phyloP scores from a whole-genome alignment of 2,888 invertebrate genomes.

The Diachrysia chrysitis region DNA sequence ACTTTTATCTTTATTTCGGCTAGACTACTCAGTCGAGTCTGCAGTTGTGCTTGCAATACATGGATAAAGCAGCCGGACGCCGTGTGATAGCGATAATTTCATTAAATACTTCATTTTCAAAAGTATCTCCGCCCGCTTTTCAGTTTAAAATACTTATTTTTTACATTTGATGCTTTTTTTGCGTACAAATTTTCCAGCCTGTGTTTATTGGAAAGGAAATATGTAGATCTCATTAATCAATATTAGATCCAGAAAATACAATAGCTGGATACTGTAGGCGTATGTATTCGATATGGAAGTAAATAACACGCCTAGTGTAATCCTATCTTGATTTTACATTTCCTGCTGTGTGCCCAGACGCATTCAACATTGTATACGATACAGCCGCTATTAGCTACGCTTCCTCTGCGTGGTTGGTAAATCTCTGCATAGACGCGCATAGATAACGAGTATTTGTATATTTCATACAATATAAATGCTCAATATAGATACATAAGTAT shows the following conservation, averaged over 20 bases:
- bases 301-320: slow-evolving; percentile 29
- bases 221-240: neutral
- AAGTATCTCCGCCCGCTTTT: no score
- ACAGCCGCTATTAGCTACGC: neutral
- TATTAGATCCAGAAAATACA: neutral
- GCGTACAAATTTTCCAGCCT: no score
- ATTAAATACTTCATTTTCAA: no score
- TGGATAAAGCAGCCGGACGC: no score
- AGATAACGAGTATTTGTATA: neutral
- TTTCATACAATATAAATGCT: neutral
- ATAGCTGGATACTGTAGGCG: neutral
- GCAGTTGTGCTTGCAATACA: no score
- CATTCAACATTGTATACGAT: slow-evolving; percentile 11
- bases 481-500: neutral
- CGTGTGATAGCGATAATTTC: no score
- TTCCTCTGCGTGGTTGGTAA: neutral
- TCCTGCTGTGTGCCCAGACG: slow-evolving; percentile 13
- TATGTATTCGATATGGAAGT: slow-evolving; percentile 8
- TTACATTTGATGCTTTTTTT: no score
- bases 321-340: slow-evolving; percentile 29
- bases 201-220: neutral
- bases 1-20: no score
- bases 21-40: no score
- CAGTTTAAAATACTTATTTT: no score
- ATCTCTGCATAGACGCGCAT: neutral